Evolutionary conservation across 2,888 invertebrate species (phyloP), one percentile per base, ranked within the genome.

Genomic region (Cheilosia grossa): DNA sequence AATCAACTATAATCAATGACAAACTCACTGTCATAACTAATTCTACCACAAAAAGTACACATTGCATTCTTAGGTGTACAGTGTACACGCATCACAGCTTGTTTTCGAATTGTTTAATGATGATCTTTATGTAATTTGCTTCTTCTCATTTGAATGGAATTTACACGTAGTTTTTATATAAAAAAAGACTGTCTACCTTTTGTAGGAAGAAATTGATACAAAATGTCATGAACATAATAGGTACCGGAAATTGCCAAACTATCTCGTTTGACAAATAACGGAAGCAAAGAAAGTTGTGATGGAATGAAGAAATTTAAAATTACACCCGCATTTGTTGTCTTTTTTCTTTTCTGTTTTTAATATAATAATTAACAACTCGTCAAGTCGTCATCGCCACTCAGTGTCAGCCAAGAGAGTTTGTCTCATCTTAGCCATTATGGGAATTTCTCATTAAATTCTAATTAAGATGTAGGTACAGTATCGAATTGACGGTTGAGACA

Each of bases 21-120:
- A 67, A 37, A 44, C 58, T 69, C 33, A n/a, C 51, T 79, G 79
- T 73, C 82, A 82, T 64, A 73, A 78, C 24, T 63, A 67, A 79
- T 58, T 79, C 66, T 42, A 51, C 53, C 37, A 58, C 17, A 61
- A 15, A 15, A 17, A 2, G 17, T 17, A 42, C 44, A 44, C 44
- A 40, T 30, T 40, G 66, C 82, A 82, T 77, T 17, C 64, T 59
- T 33, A 1, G 67, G 73, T 78, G 82, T 40, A 49, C 44, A 64
- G 69, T 78, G 82, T 40, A 49, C 44, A 64, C 44, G 53, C 58
- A 59, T 79, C 67, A 79, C 61, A 79, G 33, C 17, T 67, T 72
- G 47, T 64, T 70, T 40, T 64, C 17, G 13, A 17, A 15, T 77
- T 70, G 53, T 54, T 73, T 56, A 24, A 33, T 37, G 44, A 30